A percentile compares a stretch with the other conserved stretches of the same genome.
Conservation (phyloP, 2,113 vertebrate genomes). For the Psittacara wagleri region DNA sequence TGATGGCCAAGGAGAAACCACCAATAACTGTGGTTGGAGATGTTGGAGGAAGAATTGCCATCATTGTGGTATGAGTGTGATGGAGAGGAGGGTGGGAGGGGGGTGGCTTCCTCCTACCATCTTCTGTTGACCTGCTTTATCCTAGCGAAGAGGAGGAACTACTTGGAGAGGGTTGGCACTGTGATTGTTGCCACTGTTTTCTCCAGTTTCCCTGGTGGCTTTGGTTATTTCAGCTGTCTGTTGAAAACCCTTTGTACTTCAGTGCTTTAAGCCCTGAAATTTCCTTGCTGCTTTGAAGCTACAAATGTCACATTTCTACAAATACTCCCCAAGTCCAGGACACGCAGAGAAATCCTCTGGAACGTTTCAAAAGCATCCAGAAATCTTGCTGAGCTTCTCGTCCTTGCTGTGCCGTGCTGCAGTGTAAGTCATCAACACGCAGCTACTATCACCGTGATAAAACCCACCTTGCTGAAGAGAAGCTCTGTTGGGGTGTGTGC, state of each 20-base stretch:
- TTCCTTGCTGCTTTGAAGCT: background rate
- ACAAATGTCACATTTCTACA: background rate
- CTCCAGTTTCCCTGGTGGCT: background rate
- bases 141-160: background rate
- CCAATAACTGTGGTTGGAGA: slow-evolving; percentile 98
- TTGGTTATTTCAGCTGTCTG: background rate
- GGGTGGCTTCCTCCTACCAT: background rate
- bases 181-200: background rate
- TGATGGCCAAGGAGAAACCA: slow-evolving; percentile 99
- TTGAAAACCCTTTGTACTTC: background rate
- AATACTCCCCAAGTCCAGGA: background rate
- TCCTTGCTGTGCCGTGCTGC: background rate
- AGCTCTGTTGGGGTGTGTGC: background rate
- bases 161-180: background rate
- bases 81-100: background rate
- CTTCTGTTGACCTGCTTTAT: background rate
- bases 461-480: background rate
- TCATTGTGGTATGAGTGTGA: slow-evolving; percentile 88
- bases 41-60: slow-evolving; percentile 95
- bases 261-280: background rate
- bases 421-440: background rate
- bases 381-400: background rate
- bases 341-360: background rate
- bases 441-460: background rate
- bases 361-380: background rate